Base-by-base conservation (phyloP, 35 echinoderm and acorn worm species). In the Apostichopus japonicus region DNA sequence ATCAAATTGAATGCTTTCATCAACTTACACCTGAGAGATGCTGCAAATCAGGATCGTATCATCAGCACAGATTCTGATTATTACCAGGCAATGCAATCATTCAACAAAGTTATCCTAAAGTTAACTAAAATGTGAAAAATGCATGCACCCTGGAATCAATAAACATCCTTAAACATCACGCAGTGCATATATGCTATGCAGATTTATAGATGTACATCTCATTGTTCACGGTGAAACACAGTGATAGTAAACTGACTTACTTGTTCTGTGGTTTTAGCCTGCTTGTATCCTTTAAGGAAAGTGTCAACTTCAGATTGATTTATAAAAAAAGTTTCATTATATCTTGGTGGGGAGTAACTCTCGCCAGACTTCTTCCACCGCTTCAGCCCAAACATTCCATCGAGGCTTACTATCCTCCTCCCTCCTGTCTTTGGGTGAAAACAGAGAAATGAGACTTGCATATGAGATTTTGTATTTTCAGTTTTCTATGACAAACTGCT, bases 361-460 rank as follows among this genome's bases (percentile, higher is more conserved):
- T 8, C 19, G 19, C 81, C 81, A 84, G 81, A 84, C 54, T 84
- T 84, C 81, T 56, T 84, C 81, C 81, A 84, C 6, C 81, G 24
- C 19, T 56, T 84, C 24, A 84, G 54, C 6, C 81, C 7, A 84
- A 84, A 84, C 81, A 84, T 84, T 4, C 8, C 81, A 56, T 84
- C 81, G 6, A 84, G 24, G 24, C 81, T 84, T 11, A 84, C 54
- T 8, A 84, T 84, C 9, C 24, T 33, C 81, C 44, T 84, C 8
- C 54, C 81, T 10, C 54, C 81, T 84, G 24, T 84, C 81, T 84
- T 14, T 75, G 2, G 6, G 15, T 75, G 71, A 15, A 75, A 23
- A 75, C 15, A 75, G 71, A 23, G 22, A 23, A 75, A 23, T 75
- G 22, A 44, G 33, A 44, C 33, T 44, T 44, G 33, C 33, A 44